Base-by-base conservation (phyloP, 2,888 invertebrate species). In the Drosophila prolongata region DNA sequence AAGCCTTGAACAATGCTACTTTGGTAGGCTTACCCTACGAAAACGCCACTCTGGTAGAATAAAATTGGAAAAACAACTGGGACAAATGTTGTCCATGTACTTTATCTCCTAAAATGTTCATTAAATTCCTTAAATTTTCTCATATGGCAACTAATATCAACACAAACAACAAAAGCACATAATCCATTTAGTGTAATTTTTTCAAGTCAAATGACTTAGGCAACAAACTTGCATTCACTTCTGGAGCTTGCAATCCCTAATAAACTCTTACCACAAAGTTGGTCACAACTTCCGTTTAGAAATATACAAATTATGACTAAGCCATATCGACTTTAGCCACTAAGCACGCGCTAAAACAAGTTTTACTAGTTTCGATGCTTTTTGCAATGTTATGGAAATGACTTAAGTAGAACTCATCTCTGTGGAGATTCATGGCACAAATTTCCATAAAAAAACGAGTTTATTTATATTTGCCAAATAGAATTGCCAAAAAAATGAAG, bases 371-470 rank as follows among this genome's bases (percentile, higher is more conserved):
- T 80, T 75, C 53, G 56, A 61, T 64, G 68, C 65, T 75, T 75
- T 65, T 62, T 49, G 62, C 40, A 40, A 61, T 49, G 47, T 3
- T 67, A 70, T 79, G 73, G 43, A 72, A 66, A 62, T 75, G 65
- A 59, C 65, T 81, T 75, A 62, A 71, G 71, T 76, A 87, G 87
- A 87, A 87, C 71, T 80, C 87, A 76, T 76, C 87, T 78, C 35
- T 62, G 52, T 52, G 60, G 35, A 72, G 58, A 72, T 55, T 42
- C 67, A 47, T 67, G 66, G 49, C 71, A 76, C 43, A 47, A 75
- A 67, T 67, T 66, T 58, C 44, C 53, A 78, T 66, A 40, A 35
- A 49, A 44, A 71, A 83, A 87, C 85, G 52, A 67, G 82, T 87
- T 85, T 87, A 67, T 79, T 69, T 74, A 53, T 54, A 47, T 53